Evolutionary conservation across 1,140 invertebrate species (phyloP), one percentile per base, ranked within the genome.

Genomic region (Drosophila rhopaloa): DNA sequence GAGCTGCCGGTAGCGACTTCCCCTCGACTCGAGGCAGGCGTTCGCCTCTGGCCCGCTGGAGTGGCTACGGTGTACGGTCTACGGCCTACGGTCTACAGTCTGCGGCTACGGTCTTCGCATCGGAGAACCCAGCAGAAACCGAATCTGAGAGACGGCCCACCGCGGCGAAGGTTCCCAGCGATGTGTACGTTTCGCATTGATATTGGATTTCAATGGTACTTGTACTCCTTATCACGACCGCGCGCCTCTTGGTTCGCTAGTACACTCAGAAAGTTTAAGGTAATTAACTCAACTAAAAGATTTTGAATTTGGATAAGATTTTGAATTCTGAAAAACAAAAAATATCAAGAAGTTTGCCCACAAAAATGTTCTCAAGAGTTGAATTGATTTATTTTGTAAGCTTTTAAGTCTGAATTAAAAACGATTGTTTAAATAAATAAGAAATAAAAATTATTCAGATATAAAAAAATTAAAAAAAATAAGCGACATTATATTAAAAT

Each of bases 121-220:
- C 43, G 63, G 62, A 67, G 61, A 82, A 79, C 65, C 73, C 76
- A 81, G 44, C 54, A 40, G 14, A 43, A 41, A 44, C 41, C 32
- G 40, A 29, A 13, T 32, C 55, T 44, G 41, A 59, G 43, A 48
- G 44, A 35, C 19, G 56, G 41, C 29, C 62, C 68, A 75, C 74
- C 48, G 37, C 56, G 48, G 14, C 47, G 72, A 66, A 75, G 66
- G 43, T 82, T 78, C 48, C 50, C 46, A 65, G 35, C 46, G 24
- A 68, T 76, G 38, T 67, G 63, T 58, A 66, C 58, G 60, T 71
- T 83, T 88, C 74, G 84, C 84, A 89, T 61, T 84, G 84, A 88
- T 88, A 89, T 88, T 88, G 73, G 63, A 81, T 89, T 88, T 89
- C 84, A 75, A 50, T 65, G 59, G 48, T 53, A 50, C 47, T 59